These are phyloP conservation scores for Melinaea marsaeus DNA, from an alignment of 2,888 invertebrate species.

Conservation along the genomic window DNA sequence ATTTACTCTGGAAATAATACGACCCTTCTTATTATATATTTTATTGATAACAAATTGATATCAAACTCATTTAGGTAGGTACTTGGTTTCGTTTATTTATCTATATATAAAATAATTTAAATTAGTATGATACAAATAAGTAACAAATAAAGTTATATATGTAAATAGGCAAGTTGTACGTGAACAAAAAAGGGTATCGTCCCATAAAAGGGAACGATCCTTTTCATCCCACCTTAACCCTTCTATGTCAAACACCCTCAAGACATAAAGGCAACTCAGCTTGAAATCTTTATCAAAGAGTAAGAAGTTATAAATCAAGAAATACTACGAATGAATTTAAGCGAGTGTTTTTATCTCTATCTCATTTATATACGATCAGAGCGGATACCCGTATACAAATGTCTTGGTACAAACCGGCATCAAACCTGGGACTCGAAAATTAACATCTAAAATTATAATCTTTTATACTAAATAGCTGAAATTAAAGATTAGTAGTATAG, in stretches of 20 bases:
- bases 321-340: slow-evolving; percentile 2
- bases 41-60: slow-evolving; percentile 6
- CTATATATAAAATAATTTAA: no score
- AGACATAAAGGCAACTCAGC: slow-evolving; percentile 37
- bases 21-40: slow-evolving; percentile 16
- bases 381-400: no score
- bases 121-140: no score
- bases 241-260: slow-evolving; percentile 46
- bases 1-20: slow-evolving; percentile 21
- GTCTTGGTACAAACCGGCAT: no score
- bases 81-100: no score
- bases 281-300: slow-evolving; percentile 31
- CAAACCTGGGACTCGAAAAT: no score
- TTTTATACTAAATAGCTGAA: no score
- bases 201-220: slow-evolving; percentile 51
- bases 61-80: no score
- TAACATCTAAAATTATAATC: no score
- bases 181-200: slow-evolving; percentile 13
- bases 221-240: slow-evolving; percentile 50
- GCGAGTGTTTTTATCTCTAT: no score
- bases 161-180: slow-evolving; percentile 5
- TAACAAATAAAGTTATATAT: background rate
- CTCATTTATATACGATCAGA: no score
- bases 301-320: slow-evolving; percentile 19
- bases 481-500: no score